These are phyloP conservation scores for Lithosia quadra DNA, from an alignment of 2,888 invertebrate genomes.

Conservation along the genomic window DNA sequence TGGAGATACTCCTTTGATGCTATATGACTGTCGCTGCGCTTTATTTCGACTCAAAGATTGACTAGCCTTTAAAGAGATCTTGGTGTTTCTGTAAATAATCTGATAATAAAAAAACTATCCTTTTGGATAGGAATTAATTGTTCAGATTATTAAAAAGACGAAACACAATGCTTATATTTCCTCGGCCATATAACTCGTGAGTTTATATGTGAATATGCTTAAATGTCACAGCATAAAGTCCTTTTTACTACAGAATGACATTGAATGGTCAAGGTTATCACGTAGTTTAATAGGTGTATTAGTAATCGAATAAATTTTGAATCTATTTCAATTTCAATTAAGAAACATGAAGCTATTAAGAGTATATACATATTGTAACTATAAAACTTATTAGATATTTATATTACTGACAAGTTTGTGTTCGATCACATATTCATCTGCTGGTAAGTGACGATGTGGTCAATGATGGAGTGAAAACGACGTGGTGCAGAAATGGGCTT, in stretches of 20 bases:
- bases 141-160: neutral
- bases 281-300: neutral
- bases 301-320: neutral
- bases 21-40: neutral
- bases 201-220: neutral
- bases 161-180: neutral
- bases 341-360: neutral
- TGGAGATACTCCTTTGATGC: neutral
- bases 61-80: neutral
- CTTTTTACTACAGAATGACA: neutral
- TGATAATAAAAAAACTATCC: neutral
- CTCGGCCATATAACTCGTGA: neutral
- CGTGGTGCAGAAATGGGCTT: too few relatives aligned
- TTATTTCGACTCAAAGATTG: neutral
- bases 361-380: neutral
- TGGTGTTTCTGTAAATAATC: neutral
- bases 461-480: too few relatives aligned
- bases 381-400: neutral
- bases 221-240: constrained; percentile 3
- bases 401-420: neutral
- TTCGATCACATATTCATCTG: too few relatives aligned
- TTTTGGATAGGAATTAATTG: neutral
- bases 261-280: constrained; percentile 5
- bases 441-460: too few relatives aligned
- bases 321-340: neutral